Evolutionary conservation across 2,113 vertebrate genomes (phyloP), one percentile per base, ranked within the genome.

Genomic region (Mirza zaza): DNA sequence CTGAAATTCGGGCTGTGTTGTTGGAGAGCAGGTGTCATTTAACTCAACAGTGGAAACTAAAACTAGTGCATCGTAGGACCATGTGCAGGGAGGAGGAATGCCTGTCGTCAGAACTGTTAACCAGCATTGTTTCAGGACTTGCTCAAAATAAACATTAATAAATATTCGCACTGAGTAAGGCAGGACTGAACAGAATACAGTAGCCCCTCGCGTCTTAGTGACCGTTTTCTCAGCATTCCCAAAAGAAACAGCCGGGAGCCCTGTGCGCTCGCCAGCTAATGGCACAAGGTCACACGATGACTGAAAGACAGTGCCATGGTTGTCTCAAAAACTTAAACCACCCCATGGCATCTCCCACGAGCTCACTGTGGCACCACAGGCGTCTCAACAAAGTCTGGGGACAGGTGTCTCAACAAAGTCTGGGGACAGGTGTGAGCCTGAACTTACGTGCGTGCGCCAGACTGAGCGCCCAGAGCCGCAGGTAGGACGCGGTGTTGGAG

Each of bases 401-500:
- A 36, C 17, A 42, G 34, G 70, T 21, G 17, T 8, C 45, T 45
- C 45, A 45, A 45, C 45, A 45, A 45, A 70, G n/a, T 42, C 2
- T 20, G 11, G 18, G 59, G 27, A 39, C 17, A 42, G 36, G 70
- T 21, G 17, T 8, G 23, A n/a, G 13, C 5, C 0, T 23, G 79
- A 68, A 99, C 99, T 99, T 98, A 99, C 99, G 99, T 55, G 99
- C 99, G 50, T 99, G 99, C 80, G 99, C 99, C 98, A 99, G 98
- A 83, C 99, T 99, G 79, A 99, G 99, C 7, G 99, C 99, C 99
- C 99, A 99, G 73, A 99, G 99, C 65, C 99, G 98, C 90, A 99
- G 98, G 96, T 99, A 99, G 0, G 99, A 99, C 0, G 99, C 99
- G 0, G 99, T 99, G 98, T 99, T 99, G 63, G 99, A 99, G 98